Base-by-base conservation (phyloP, 2,888 invertebrate species). In the Monopis laevigella region DNA sequence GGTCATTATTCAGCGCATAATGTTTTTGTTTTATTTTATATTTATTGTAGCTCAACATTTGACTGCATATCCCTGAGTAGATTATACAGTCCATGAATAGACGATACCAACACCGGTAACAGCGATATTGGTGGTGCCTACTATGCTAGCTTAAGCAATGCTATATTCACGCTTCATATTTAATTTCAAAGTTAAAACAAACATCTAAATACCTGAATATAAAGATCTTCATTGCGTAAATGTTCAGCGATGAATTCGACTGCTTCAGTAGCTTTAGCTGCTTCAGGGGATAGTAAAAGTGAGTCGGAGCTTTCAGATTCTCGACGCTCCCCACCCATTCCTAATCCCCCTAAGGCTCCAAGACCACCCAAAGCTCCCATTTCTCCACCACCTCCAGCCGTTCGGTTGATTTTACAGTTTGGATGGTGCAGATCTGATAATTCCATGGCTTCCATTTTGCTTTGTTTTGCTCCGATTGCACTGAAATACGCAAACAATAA, bases 171-270 rank as follows among this genome's bases (percentile, higher is more conserved):
- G n/a, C n/a, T n/a, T n/a, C n/a, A n/a, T n/a, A n/a, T n/a, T n/a
- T n/a, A n/a, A n/a, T n/a, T n/a, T n/a, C n/a, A n/a, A n/a, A n/a
- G n/a, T n/a, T 50, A 44, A 53, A 43, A 44, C 41, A 19, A 36
- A 43, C 26, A 19, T 17, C 8, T 14, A 11, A 14, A n/a, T 72
- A 98, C 98, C 88, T 97, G 96, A 72, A 98, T 96, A 64, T 98
- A 98, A 58, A 98, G 91, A 83, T 98, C 98, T 80, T 98, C 98
- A 68, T 96, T 96, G 53, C 96, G 88, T 56, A 98, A 85, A 84
- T 99, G 98, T 68, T 97, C 96, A 19, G 98, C 97, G 52, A 99
- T 98, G 71, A 98, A 98, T 69, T 97, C 96, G 12, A 99, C 96
- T 2, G 98, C 98, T 73, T 98, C 97, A 13, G 97, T 96, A 38